Base-by-base conservation (phyloP, 2,888 invertebrate genomes). In the Heliconius hortense region DNA sequence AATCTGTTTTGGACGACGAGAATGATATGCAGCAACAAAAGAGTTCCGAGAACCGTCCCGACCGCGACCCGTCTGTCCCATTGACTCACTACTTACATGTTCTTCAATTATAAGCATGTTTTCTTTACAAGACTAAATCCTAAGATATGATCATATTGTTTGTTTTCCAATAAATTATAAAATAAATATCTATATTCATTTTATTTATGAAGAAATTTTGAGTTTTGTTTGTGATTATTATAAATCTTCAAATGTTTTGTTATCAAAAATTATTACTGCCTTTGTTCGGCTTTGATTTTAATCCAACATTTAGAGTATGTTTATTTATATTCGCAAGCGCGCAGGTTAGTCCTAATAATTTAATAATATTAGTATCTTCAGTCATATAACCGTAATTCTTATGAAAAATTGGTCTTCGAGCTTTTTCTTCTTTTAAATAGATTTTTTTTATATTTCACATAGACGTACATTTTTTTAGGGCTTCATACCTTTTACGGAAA, bases 21-120 rank as follows among this genome's bases (percentile, higher is more conserved):
- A 88, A 92, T 91, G 90, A 93, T 91, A 89, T 89, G 89, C 91
- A 89, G 89, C 90, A 89, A 92, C 92, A 92, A 92, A 90, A 88
- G 89, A 86, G 85, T 93, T 93, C 93, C 80, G 80, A 90, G 93
- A 93, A 93, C 84, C 89, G 89, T 86, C 88, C 84, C 82, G 84
- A 86, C 87, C 82, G 84, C 82, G 84, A 86, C 87, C 82, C 83
- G 88, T 86, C 83, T 87, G 87, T 86, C 87, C 86, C 88, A 90
- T 91, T 92, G 91, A 93, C 87, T 93, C 92, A 92, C 85, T 86
- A 82, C 87, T 85, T 87, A 53, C 53, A 69, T 87, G 88, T 88
- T 84, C 83, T 87, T 88, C 90, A 92, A 90, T 91, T 92, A 90
- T 91, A 92, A 88, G 87, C 85, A 78, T 79, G 84, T 82, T 86